These are phyloP conservation scores for Hartigia nigra DNA, from an alignment of 2,888 invertebrate species.

Conservation along the genomic window DNA sequence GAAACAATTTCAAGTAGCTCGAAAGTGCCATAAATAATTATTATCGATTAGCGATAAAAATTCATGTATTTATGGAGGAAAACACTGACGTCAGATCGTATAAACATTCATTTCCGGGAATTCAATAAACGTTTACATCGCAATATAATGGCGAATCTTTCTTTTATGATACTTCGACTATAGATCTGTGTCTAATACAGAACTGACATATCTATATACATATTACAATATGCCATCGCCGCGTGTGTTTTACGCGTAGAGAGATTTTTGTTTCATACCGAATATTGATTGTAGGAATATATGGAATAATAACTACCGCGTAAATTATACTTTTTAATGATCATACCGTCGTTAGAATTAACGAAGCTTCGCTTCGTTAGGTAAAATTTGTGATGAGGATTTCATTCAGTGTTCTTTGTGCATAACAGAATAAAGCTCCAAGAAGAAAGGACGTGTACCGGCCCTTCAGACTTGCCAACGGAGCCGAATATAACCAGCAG, in stretches of 20 bases:
- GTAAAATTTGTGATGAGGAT: background rate
- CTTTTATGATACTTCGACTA: constrained; percentile 31
- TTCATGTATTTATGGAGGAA: constrained; percentile 3
- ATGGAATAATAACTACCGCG: background rate
- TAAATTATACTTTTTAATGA: background rate
- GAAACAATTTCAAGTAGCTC: background rate
- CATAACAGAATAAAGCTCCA: background rate
- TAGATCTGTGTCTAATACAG: background rate
- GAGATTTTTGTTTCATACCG: background rate
- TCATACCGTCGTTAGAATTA: background rate
- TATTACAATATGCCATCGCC: background rate
- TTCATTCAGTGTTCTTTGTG: background rate
- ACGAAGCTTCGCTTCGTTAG: background rate
- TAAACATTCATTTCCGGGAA: constrained; percentile 45
- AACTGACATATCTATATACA: background rate
- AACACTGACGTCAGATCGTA: constrained; percentile 27
- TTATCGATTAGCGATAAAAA: constrained; percentile 2
- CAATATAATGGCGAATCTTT: constrained; percentile 34
- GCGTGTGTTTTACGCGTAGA: background rate
- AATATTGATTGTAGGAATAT: background rate
- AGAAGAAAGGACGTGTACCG: background rate
- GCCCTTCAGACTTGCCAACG: background rate
- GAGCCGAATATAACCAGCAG: background rate
- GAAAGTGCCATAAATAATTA: background rate
- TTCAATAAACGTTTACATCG: constrained; percentile 49